These are phyloP conservation scores for Cyclina sinensis DNA, from an alignment of 1,140 invertebrate species.

Conservation along the genomic window DNA sequence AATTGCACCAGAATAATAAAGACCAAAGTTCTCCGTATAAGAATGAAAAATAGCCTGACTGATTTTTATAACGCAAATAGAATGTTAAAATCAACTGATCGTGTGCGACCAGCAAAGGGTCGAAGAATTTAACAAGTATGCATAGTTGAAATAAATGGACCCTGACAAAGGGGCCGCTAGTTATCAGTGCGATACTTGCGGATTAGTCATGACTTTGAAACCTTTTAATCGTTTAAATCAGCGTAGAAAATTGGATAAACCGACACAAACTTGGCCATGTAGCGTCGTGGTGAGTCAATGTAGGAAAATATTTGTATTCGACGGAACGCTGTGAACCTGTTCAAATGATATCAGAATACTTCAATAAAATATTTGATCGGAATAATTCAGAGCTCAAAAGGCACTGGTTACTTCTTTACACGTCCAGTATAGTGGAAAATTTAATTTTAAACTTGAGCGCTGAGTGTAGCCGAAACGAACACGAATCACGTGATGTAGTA, in stretches of 20 bases:
- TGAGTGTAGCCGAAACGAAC: background rate
- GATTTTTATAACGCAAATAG: too few species aligned
- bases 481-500: constrained; percentile 3
- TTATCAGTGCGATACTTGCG: background rate
- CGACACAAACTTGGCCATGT: background rate
- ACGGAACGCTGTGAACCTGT: background rate
- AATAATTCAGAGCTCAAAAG: constrained; percentile 31
- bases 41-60: too few species aligned
- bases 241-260: constrained; percentile 19
- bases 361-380: constrained; percentile 17
- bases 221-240: constrained; percentile 24
- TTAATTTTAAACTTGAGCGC: constrained; percentile 9
- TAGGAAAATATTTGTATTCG: background rate
- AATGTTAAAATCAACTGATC: background rate
- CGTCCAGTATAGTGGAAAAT: constrained; percentile 17
- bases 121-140: background rate
- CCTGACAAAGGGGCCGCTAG: background rate
- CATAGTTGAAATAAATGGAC: constrained; percentile 14
- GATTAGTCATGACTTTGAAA: constrained; percentile 33
- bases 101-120: background rate
- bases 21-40: background rate
- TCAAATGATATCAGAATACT: background rate
- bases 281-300: background rate
- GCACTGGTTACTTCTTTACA: background rate
- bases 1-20: background rate